Evolutionary conservation across 1,140 invertebrate genomes (phyloP).

Genomic region (Drosophila quadrilineata): DNA sequence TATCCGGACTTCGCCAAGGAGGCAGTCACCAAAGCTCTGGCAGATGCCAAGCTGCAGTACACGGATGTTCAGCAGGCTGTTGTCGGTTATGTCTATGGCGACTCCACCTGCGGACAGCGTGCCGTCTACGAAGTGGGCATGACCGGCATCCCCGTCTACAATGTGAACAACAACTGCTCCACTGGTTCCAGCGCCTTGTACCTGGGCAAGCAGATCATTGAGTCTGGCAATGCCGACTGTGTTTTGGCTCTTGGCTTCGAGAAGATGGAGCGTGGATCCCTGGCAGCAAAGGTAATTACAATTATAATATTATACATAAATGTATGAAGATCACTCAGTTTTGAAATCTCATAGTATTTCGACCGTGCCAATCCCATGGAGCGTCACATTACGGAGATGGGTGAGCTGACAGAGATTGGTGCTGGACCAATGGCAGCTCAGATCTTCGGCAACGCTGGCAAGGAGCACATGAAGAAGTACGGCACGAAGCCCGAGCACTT

Average conservation of each 20-base stretch:
- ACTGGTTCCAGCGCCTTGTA: constrained; percentile 96
- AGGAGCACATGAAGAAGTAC: constrained; percentile 98
- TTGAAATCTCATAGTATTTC: constrained; percentile 83
- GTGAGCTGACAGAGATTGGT: constrained; percentile 89
- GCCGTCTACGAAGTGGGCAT: constrained; percentile 97
- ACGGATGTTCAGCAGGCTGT: constrained; percentile 92
- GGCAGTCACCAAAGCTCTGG: constrained; percentile 93
- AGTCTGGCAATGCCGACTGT: constrained; percentile 92
- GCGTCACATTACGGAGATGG: constrained; percentile 94
- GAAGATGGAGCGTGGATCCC: constrained; percentile 97
- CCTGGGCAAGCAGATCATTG: constrained; percentile 94
- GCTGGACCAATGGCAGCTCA: constrained; percentile 94
- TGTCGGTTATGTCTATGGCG: constrained; percentile 97
- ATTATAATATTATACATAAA: too few species aligned
- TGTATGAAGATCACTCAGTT: background rate
- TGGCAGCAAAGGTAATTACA: constrained; percentile 85
- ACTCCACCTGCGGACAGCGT: constrained; percentile 97
- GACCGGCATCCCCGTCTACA: constrained; percentile 98
- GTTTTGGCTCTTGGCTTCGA: constrained; percentile 97
- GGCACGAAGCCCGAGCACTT: constrained; percentile 96
- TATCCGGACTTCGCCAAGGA: constrained; percentile 98
- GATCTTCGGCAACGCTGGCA: constrained; percentile 97
- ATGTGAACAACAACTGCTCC: constrained; percentile 99
- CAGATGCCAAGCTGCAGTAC: constrained; percentile 93
- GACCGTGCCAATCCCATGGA: constrained; percentile 97